Evolutionary conservation across 2,113 vertebrate genomes (phyloP).

Genomic region (Octodon degus): DNA sequence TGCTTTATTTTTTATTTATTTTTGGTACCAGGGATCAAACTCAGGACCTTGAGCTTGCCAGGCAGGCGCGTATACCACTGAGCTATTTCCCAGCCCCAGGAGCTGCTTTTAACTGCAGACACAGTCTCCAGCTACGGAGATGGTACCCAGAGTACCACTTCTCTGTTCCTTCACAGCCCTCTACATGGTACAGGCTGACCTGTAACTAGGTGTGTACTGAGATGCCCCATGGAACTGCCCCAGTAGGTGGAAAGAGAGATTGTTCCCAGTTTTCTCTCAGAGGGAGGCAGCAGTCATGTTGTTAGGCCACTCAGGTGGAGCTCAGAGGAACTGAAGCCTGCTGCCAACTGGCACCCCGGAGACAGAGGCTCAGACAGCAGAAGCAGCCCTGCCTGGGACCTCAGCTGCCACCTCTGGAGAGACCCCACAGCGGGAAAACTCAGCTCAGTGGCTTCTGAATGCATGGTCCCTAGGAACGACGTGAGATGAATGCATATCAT

Average conservation of each 20-base stretch:
- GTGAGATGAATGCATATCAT: neutral
- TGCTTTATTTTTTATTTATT: too few species aligned
- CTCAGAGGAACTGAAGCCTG: neutral
- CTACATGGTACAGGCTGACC: fast-evolving
- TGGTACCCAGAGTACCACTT: neutral
- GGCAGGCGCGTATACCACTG: too few species aligned
- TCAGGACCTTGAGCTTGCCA: too few species aligned
- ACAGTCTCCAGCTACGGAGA: fast-evolving
- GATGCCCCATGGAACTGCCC: neutral
- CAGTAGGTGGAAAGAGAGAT: neutral
- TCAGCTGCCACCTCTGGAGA: neutral
- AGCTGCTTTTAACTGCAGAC: neutral
- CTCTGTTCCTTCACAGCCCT: neutral
- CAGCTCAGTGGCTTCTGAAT: neutral
- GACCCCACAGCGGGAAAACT: neutral
- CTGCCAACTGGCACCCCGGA: neutral
- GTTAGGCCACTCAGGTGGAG: neutral
- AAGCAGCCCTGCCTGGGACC: neutral
- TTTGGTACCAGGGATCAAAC: too few species aligned
- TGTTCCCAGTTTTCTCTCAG: neutral
- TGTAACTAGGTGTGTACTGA: neutral
- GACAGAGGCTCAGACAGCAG: neutral
- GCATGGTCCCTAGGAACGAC: neutral
- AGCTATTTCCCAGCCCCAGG: neutral
- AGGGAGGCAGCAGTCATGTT: neutral